Conservation (phyloP, 2,888 invertebrate species). For the Limnephilus marmoratus region DNA sequence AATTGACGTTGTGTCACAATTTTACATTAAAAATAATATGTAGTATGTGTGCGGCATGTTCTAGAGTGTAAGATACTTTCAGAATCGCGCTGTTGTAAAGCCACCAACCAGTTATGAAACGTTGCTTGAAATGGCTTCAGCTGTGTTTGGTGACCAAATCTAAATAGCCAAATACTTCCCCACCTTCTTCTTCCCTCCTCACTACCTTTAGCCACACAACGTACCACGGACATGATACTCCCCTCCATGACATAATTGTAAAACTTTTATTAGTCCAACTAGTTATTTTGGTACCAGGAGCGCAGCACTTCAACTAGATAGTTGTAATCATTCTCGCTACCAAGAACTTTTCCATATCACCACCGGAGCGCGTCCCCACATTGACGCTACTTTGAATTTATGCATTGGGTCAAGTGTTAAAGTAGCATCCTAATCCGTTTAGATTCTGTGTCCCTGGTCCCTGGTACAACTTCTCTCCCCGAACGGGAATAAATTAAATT, state of each 20-base stretch:
- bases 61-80: no score
- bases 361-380: slow-evolving; percentile 33
- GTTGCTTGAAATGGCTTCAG: no score
- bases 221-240: neutral
- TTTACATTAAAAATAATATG: neutral
- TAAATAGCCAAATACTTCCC: no score
- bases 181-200: no score
- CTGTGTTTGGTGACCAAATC: no score
- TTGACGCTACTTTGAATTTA: slow-evolving; percentile 24
- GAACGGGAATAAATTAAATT: slow-evolving; percentile 45
- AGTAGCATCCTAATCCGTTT: slow-evolving; percentile 36
- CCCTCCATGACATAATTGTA: neutral
- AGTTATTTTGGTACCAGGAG: neutral
- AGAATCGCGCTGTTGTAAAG: no score
- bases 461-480: slow-evolving; percentile 17
- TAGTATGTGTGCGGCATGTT: no score
- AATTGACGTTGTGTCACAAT: no score
- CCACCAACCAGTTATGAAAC: neutral
- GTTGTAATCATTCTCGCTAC: neutral
- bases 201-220: no score
- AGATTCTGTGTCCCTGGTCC: slow-evolving; percentile 11
- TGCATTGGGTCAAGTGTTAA: slow-evolving; percentile 29
- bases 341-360: slow-evolving; percentile 15
- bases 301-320: neutral
- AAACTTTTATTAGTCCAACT: neutral